phyloP scores from a whole-genome alignment of 53 echinoderm and acorn worm species.

The Paelopatides confundens region DNA sequence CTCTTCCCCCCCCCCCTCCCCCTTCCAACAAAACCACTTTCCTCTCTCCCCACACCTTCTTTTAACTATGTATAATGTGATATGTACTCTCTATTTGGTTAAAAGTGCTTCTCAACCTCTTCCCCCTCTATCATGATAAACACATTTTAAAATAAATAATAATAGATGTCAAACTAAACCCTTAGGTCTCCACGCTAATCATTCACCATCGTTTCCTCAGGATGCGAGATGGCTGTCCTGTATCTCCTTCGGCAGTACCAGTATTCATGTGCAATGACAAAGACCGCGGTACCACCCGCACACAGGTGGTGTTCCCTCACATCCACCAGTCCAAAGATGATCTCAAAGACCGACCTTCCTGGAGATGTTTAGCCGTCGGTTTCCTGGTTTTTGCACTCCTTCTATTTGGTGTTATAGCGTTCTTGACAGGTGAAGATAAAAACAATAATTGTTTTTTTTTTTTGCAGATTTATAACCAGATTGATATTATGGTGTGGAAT shows the following conservation, averaged over 20 bases:
- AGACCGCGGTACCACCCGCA: constrained; percentile 40
- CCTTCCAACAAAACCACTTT: too few species aligned
- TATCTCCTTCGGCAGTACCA: constrained; percentile 42
- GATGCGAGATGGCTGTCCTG: constrained; percentile 11
- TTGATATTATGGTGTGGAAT: too few species aligned
- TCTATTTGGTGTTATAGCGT: constrained; percentile 81
- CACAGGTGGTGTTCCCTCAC: constrained; percentile 70
- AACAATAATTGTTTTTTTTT: neutral
- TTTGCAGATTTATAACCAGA: neutral
- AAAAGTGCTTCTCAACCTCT: too few species aligned
- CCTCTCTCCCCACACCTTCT: too few species aligned
- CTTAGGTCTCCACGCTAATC: too few species aligned
- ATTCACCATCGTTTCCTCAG: neutral
- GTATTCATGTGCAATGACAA: constrained; percentile 75
- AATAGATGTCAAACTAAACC: too few species aligned
- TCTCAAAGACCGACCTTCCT: constrained; percentile 76
- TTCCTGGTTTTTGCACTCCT: constrained; percentile 76
- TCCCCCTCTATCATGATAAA: too few species aligned
- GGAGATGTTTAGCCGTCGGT: constrained; percentile 91
- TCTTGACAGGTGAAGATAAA: constrained; percentile 89
- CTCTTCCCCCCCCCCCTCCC: too few species aligned
- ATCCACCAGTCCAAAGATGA: constrained; percentile 63
- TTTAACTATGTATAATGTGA: too few species aligned
- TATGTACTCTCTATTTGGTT: too few species aligned
- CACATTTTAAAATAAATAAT: too few species aligned